Evolutionary conservation across 1,140 invertebrate genomes (phyloP), one percentile per base, ranked within the genome.

Genomic region (Drosophila punjabiensis): DNA sequence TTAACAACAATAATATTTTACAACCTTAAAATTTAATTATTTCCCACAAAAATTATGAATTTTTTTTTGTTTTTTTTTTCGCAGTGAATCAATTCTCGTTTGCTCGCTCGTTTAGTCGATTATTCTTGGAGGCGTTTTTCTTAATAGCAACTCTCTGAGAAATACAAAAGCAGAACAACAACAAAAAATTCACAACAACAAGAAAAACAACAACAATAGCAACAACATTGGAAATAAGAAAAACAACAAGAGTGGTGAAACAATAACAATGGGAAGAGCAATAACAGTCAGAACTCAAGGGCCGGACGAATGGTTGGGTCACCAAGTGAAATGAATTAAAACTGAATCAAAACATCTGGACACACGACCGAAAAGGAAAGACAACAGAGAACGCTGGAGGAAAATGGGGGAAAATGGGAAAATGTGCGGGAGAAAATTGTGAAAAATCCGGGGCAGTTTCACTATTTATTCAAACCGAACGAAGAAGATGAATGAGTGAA

Each of bases 321-420:
- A 64, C 68, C 77, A 68, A 82, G 70, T 89, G 85, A 89, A 89
- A 89, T 89, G 85, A 89, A 89, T 89, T 89, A 89, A 89, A 89
- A 89, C 75, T 89, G 86, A 89, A 89, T 89, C 85, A 89, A 89
- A 89, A 89, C 86, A 89, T 89, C 85, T 89, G 85, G 85, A 89
- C 79, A 82, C 64, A 89, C 67, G 67, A 89, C 85, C 69, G 4
- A 48, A 32, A 24, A 14, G 47, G 58, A 65, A 66, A 86, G 79
- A 86, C 82, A 85, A 86, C 79, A 79, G 61, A 75, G 71, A 39
- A 28, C 14, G n/a, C n/a, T 24, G 24, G 24, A 24, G 3, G 28
- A 50, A n/a, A n/a, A n/a, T n/a, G n/a, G n/a, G 33, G 53, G 16
- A 35, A 35, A 50, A 35, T 39, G 62, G n/a, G 14, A 33, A 32